Percentiles rank a stretch among this genome's conserved stretches.
Conservation (phyloP, 1,140 invertebrate genomes). For the Nasonia longicornis region DNA sequence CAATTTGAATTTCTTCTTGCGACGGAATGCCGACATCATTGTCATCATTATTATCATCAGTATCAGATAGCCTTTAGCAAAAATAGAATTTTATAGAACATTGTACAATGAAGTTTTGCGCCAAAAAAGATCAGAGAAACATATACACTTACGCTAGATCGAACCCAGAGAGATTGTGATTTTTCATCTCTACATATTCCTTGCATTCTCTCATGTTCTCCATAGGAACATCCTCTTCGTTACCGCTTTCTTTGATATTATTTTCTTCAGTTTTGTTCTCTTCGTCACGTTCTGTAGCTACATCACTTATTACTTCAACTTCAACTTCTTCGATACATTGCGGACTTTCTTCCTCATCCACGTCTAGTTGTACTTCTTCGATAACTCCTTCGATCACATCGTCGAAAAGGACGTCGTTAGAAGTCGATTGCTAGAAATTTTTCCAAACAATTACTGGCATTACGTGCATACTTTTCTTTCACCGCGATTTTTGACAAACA, state of each 20-base stretch:
- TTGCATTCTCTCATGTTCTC: not conserved
- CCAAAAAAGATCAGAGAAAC: not conserved
- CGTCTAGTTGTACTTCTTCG: no score
- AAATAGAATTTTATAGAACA: not conserved
- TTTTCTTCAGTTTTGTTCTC: not conserved
- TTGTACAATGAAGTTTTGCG: not conserved
- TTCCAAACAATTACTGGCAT: not conserved
- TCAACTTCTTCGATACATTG: no score
- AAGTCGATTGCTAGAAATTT: not conserved
- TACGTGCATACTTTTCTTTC: not conserved
- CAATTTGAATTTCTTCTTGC: conserved; percentile 8
- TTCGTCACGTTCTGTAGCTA: not conserved
- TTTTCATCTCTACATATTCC: not conserved
- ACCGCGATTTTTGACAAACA: not conserved
- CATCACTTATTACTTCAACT: not conserved
- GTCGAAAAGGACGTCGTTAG: not conserved
- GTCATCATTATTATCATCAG: not conserved
- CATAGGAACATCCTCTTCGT: not conserved
- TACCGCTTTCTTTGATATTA: not conserved
- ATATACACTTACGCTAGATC: not conserved
- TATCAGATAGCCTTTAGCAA: conserved; percentile 15
- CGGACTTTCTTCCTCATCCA: no score
- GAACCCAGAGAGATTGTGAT: not conserved
- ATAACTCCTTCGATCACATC: not conserved
- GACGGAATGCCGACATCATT: not conserved